These are phyloP conservation scores for Eriosoma lanigerum DNA, from an alignment of 1,140 invertebrate genomes.

Conservation along the genomic window DNA sequence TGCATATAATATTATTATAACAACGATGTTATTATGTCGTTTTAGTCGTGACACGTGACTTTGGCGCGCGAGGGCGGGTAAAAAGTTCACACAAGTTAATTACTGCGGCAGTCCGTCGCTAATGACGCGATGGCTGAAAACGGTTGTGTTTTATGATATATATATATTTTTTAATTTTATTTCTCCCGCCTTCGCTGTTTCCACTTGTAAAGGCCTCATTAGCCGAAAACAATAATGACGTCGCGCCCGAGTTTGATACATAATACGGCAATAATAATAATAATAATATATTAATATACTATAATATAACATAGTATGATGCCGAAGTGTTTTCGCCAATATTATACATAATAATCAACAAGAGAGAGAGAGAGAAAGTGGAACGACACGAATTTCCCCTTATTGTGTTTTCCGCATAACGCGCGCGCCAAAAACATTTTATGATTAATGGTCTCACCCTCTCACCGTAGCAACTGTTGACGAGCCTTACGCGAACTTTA, in stretches of 20 bases:
- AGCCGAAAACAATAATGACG: conserved; percentile 4
- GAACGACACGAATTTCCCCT: conserved; percentile 49
- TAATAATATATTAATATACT: too few relatives aligned
- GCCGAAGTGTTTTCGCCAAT: neutral
- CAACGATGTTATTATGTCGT: neutral
- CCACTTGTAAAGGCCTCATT: neutral
- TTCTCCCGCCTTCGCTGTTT: neutral
- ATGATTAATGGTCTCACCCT: conserved; percentile 29
- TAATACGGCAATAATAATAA: conserved; percentile 8
- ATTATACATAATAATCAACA: conserved; percentile 1
- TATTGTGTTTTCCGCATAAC: conserved; percentile 45
- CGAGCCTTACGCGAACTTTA: conserved; percentile 23
- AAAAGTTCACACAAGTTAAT: conserved; percentile 39
- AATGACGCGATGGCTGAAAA: conserved; percentile 15
- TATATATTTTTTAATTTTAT: neutral
- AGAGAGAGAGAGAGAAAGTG: neutral
- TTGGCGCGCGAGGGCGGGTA: neutral
- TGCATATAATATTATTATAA: too few relatives aligned
- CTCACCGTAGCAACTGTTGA: neutral
- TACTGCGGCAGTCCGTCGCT: conserved; percentile 9
- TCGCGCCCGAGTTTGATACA: neutral
- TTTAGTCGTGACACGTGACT: neutral
- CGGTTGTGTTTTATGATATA: neutral
- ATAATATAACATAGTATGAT: neutral
- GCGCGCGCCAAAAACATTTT: conserved; percentile 48